Evolutionary conservation across 2,888 invertebrate genomes (phyloP).

Genomic region (Asteroscopus sphinx): DNA sequence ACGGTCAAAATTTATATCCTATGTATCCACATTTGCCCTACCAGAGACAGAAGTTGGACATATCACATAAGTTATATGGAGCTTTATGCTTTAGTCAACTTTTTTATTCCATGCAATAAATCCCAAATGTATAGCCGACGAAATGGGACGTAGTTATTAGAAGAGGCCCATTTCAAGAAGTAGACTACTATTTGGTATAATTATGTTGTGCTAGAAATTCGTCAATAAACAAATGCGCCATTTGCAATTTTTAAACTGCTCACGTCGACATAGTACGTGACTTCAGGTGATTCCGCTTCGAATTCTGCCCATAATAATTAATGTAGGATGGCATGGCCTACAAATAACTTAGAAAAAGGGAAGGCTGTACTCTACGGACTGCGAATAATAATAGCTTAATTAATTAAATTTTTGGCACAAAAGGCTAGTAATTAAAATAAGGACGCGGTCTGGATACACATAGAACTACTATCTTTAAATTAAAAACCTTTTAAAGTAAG

Average conservation of each 20-base stretch:
- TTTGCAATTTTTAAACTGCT: constrained; percentile 40
- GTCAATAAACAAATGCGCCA: constrained; percentile 22
- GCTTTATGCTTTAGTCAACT: no score
- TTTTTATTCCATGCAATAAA: no score
- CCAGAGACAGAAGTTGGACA: no score
- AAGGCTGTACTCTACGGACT: constrained; percentile 36
- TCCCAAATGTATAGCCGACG: no score
- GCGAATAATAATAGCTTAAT: constrained; percentile 43
- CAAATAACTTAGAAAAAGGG: constrained; percentile 55
- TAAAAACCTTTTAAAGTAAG: no score
- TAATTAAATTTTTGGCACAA: constrained; percentile 36
- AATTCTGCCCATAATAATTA: constrained; percentile 52
- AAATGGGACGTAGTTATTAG: no score
- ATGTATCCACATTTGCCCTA: no score
- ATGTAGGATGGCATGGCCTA: constrained; percentile 54
- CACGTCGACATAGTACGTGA: constrained; percentile 48
- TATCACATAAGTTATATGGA: no score
- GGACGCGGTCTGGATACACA: constrained; percentile 20
- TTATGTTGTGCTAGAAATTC: neutral
- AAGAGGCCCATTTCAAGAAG: no score
- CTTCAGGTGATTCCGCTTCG: constrained; percentile 54
- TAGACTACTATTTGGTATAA: no score
- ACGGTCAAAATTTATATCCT: no score
- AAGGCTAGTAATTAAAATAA: constrained; percentile 31
- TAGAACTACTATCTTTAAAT: neutral